Base-by-base conservation (phyloP, 2,888 invertebrate genomes). In the Meiosimyza platycephala region DNA sequence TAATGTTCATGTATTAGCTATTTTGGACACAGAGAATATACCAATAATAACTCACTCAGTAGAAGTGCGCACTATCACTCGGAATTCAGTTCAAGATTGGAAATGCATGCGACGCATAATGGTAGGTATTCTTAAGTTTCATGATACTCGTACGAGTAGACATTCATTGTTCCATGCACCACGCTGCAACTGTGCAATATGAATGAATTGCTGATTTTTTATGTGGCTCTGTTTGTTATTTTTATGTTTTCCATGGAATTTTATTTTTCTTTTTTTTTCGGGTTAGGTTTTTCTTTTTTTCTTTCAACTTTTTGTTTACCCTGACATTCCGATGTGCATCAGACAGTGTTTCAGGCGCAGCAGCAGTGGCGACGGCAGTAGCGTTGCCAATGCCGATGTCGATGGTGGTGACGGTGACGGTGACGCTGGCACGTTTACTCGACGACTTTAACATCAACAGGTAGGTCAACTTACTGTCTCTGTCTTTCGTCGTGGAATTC, bases 281-380 rank as follows among this genome's bases (percentile, higher is more conserved):
- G 57, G 40, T 63, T 63, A 48, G 63, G 28, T 57, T 57, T 57
- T n/a, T n/a, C n/a, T 55, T 16, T 57, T n/a, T 66, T 33, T 12
- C 16, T 40, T 47, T 40, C 4, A 28, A 28, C 28, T 67, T 67
- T 67, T 50, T 76, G 73, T 76, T 76, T 76, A 75, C 76, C 74
- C 74, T 73, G 71, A 66, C 77, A 77, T 77, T 77, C 76, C 77
- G 48, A 77, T 71, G 75, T 73, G 68, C 68, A 69, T 59, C 68
- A 67, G 67, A 66, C 73, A 62, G 51, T 71, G 55, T 71, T 60
- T 52, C 51, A 55, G 60, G 73, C 66, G 71, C 62, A 60, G 66
- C 70, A 64, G 57, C 64, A 63, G 28, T 63, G 54, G 12, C 57
- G 57, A 28, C n/a, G 33, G 60, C n/a, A 3, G 22, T n/a, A 15